Evolutionary conservation across 2,888 invertebrate species (phyloP), one percentile per base, ranked within the genome.

Genomic region (Dolichopus griseipennis): DNA sequence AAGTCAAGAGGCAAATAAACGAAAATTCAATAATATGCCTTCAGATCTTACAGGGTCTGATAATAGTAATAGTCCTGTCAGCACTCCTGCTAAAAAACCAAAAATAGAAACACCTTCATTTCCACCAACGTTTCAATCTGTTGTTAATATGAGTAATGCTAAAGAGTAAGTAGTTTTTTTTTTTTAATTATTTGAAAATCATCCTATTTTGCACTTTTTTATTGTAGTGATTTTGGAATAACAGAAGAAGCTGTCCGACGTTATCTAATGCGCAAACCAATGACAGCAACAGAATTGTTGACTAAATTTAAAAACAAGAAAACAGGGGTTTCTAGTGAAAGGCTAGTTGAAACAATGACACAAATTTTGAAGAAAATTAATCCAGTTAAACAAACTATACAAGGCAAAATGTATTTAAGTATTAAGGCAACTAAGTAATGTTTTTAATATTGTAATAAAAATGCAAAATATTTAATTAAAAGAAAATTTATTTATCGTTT

Each of bases 261-360:
- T 20, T 98, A 99, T 82, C 83, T 99, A 43, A 91, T 93, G 81
- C 87, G 98, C 12, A 98, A 98, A 77, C 99, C 98, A 0, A 96
- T 98, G 92, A 98, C 98, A 0, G 93, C 97, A 0, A 97, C 95
- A 0, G 97, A 98, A 78, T 84, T 97, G 43, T 83, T 97, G 64
- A 94, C 95, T 72, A 97, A 97, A 83, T 95, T 97, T 83, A 95
- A 95, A 79, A 92, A 92, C 61, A 95, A 96, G 81, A 93, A 95
- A 76, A 92, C 93, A 12, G 95, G 95, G 6, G 86, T 96, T 66
- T 90, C 90, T 68, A 93, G 92, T 72, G 94, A 97, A 72, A 91
- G 95, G 69, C 85, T 97, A 69, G 95, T 96, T 1, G 92, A 92
- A 76, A 91, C 92, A 61, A 95, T 97, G 89, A 96, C 95, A 9